These are phyloP conservation scores for Scrobipalpa costella DNA, from an alignment of 2,888 invertebrate species.

Conservation along the genomic window DNA sequence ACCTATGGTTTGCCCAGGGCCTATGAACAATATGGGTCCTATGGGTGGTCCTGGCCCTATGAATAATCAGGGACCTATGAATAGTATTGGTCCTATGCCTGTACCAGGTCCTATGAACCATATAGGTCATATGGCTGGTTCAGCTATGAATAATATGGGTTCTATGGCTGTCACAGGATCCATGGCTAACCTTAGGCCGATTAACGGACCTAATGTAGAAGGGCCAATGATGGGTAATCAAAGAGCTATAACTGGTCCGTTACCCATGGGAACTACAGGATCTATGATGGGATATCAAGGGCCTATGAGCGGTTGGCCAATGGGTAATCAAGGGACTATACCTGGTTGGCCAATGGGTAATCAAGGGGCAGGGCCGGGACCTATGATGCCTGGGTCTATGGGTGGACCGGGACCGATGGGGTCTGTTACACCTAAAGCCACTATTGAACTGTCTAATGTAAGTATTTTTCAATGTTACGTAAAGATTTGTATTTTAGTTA, in stretches of 20 bases:
- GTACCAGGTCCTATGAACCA: conserved; percentile 16
- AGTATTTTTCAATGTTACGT: conserved; percentile 42
- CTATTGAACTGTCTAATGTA: conserved; percentile 48
- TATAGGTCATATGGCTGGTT: not conserved
- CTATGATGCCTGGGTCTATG: not conserved
- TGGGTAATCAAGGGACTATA: conserved; percentile 26
- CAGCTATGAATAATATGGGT: not conserved
- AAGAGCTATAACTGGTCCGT: not conserved
- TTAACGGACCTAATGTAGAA: not conserved
- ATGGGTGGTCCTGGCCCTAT: not conserved
- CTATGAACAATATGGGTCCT: conserved; percentile 23
- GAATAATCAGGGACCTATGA: not conserved
- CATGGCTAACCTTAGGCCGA: not conserved
- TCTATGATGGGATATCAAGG: not conserved
- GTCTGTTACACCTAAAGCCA: conserved; percentile 29
- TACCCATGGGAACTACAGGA: not conserved
- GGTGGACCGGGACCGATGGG: not conserved
- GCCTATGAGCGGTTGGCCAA: conserved; percentile 19
- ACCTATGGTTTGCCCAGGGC: conserved; percentile 23
- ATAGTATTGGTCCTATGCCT: not conserved
- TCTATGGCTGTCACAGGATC: not conserved
- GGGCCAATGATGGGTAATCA: not conserved
- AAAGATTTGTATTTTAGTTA: no score
- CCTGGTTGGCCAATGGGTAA: conserved; percentile 19
- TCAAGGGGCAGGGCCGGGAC: conserved; percentile 8